Evolutionary conservation across 2,113 vertebrate genomes (phyloP), one percentile per base, ranked within the genome.

Genomic region (Prochilodus magdalenae): DNA sequence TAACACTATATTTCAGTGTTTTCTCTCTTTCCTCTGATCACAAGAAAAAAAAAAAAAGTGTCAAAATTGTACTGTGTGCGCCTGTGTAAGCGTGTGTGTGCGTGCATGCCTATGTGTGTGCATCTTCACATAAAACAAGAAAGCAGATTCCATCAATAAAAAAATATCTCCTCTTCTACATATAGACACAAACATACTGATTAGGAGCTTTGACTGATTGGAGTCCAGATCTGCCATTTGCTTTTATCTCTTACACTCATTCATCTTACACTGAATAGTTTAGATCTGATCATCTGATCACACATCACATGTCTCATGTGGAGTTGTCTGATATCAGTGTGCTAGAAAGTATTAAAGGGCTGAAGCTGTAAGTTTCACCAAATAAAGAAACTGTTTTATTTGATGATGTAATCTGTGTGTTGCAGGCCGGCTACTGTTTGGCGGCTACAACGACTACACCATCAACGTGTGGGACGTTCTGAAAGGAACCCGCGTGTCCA

Each of bases 401-500:
- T 71, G 16, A 72, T 67, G 33, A 0, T 84, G 22, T 33, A 71
- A 27, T 60, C 51, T 26, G 27, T 69, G 44, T 60, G 53, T 51
- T 36, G 18, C 53, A 99, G 98, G 98, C 14, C 96, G 98, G 72
- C 89, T 99, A 40, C 90, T 99, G 20, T 99, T 99, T 82, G 96
- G 95, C 0, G 98, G 98, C 55, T 99, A 99, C 83, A 99, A 99
- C 0, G 98, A 99, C 87, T 99, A 99, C 88, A 99, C 98, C 87
- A 99, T 99, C 83, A 99, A 99, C 0, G 97, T 99, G 67, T 99
- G 98, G 97, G 98, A 99, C 30, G 98, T 99, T 72, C 94, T 99
- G 82, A 99, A 99, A 89, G 98, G 97, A 7, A 94, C 96, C 5
- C 93, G 98, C 0, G 97, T 98, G 27, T 97, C 98, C 80, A 98